phyloP scores from a whole-genome alignment of 2,888 invertebrate genomes.

The Rhingia rostrata region DNA sequence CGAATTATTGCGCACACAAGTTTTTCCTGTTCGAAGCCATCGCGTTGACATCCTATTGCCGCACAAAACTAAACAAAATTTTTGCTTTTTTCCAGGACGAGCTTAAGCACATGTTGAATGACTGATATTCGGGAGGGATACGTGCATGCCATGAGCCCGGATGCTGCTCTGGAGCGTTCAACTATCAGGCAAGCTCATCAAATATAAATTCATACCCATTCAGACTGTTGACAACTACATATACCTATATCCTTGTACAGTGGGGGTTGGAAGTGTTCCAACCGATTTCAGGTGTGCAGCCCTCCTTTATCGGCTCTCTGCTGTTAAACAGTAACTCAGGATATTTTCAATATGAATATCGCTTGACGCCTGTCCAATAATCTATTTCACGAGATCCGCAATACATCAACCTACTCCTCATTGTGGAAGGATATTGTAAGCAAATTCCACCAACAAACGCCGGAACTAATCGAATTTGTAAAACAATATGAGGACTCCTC shows the following conservation, averaged over 20 bases:
- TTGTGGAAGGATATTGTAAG: not conserved
- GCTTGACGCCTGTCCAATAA: no score
- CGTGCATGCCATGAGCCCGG: conserved; percentile 55
- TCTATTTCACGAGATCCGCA: not conserved
- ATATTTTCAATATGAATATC: no score
- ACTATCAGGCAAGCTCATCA: conserved; percentile 63
- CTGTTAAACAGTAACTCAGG: no score
- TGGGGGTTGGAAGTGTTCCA: not conserved
- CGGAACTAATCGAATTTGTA: conserved; percentile 15
- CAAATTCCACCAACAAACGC: not conserved
- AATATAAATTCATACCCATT: conserved; percentile 61
- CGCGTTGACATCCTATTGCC: conserved; percentile 2
- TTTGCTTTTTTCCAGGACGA: conserved; percentile 25
- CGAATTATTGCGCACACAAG: conserved; percentile 51
- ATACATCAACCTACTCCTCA: not conserved
- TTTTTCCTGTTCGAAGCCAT: conserved; percentile 11
- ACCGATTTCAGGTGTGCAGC: not conserved
- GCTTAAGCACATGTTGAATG: conserved; percentile 57
- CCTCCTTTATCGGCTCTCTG: not conserved
- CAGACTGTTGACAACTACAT: not conserved
- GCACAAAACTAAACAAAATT: conserved; percentile 47
- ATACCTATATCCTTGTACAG: not conserved
- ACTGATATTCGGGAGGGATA: conserved; percentile 41
- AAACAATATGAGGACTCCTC: not conserved
- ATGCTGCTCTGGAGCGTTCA: conserved; percentile 20